Conservation (phyloP, 2,888 invertebrate genomes). For the Torymus aiolomorphi region DNA sequence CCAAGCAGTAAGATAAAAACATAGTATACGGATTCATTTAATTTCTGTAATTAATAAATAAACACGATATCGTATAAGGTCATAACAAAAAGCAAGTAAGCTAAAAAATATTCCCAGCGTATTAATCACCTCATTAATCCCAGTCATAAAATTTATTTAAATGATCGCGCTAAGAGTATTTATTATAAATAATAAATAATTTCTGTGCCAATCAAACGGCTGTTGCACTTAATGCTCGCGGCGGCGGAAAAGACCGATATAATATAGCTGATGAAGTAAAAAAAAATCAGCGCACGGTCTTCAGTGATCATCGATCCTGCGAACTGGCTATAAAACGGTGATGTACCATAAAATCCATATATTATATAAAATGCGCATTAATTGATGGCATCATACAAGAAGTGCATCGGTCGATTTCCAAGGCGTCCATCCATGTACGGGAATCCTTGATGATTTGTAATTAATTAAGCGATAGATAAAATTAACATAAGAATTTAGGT, state of each 20-base stretch:
- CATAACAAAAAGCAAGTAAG: neutral
- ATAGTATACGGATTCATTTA: neutral
- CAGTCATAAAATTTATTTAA: constrained; percentile 1
- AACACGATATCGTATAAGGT: constrained; percentile 22
- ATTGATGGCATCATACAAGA: neutral
- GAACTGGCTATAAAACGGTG: neutral
- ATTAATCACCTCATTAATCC: constrained; percentile 4
- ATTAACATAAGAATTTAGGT: constrained; percentile 46
- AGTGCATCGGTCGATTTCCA: neutral
- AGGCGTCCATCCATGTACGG: constrained; percentile 9
- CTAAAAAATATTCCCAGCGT: constrained; percentile 18
- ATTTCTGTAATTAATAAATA: constrained; percentile 6
- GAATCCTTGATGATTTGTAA: constrained; percentile 12
- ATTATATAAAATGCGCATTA: constrained; percentile 3
- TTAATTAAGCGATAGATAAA: constrained; percentile 29
- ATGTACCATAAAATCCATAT: neutral
- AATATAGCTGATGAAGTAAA: neutral
- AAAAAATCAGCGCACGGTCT: neutral
- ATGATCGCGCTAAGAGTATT: neutral
- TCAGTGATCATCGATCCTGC: neutral
- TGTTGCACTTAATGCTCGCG: neutral
- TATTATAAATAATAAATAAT: constrained; percentile 14
- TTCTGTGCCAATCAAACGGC: neutral
- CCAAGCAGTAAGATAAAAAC: neutral
- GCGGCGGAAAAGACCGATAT: neutral